A percentile compares a stretch with the other conserved stretches of the same genome.
phyloP scores from a whole-genome alignment of 1,140 invertebrate species.

The Bombus confusus region DNA sequence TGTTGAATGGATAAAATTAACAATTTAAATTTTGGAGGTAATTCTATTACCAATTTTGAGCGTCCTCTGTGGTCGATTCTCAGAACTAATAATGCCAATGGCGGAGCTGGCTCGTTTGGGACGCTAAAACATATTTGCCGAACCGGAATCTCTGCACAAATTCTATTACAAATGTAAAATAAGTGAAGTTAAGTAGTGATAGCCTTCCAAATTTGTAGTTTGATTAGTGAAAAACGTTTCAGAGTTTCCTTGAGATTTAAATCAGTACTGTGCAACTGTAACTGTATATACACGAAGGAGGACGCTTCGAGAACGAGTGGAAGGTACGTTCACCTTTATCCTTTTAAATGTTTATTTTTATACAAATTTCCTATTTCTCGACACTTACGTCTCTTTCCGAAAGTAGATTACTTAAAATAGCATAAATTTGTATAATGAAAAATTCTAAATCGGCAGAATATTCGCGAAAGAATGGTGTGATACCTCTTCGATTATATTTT shows the following conservation, averaged over 20 bases:
- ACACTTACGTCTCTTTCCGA: no score
- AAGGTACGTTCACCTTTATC: conserved; percentile 46
- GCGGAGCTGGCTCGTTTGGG: conserved; percentile 11
- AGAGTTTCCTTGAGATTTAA: background rate
- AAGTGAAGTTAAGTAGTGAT: conserved; percentile 3
- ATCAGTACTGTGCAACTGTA: background rate
- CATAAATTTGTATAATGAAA: background rate
- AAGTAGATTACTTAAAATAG: background rate
- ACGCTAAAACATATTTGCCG: conserved; percentile 5
- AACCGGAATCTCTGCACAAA: background rate
- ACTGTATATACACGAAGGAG: conserved; percentile 12
- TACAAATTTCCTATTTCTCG: background rate
- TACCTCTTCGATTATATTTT: background rate
- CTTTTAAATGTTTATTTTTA: conserved; percentile 43
- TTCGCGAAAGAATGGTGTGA: background rate
- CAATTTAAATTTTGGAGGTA: conserved; percentile 2
- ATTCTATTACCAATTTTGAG: background rate
- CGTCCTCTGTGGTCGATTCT: background rate
- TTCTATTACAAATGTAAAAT: conserved; percentile 5
- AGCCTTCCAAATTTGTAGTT: background rate
- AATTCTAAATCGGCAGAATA: background rate
- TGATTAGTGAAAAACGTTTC: background rate
- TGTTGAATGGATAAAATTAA: background rate
- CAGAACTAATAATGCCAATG: conserved; percentile 23
- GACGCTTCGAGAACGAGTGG: conserved; percentile 45